Evolutionary conservation across 1,140 invertebrate species (phyloP).

Genomic region (Plutomurus gul): DNA sequence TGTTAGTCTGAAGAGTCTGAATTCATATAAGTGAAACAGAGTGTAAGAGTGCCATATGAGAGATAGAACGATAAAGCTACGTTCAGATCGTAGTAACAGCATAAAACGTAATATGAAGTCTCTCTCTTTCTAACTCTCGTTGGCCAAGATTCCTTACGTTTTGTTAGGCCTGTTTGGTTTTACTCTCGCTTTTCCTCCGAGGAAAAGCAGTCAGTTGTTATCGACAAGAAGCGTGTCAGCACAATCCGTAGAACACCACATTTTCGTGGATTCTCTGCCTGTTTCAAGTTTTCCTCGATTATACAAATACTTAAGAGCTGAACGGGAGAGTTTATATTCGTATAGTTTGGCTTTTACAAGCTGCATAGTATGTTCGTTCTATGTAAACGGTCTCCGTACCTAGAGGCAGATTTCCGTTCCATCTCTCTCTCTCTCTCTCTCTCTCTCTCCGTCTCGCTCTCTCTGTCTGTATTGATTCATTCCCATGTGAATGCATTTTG

Average conservation of each 20-base stretch:
- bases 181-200: not conserved
- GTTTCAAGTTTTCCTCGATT: not conserved
- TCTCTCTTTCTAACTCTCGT: too few relatives aligned
- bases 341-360: not conserved
- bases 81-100: too few relatives aligned
- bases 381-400: not conserved
- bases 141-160: not conserved
- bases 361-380: not conserved
- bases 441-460: too few relatives aligned
- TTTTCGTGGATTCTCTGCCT: not conserved
- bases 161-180: not conserved
- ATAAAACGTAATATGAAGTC: too few relatives aligned
- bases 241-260: constrained; percentile 1
- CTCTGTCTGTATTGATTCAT: not conserved
- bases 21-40: too few relatives aligned
- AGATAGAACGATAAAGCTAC: too few relatives aligned
- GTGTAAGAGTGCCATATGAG: too few relatives aligned
- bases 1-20: too few relatives aligned
- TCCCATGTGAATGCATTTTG: not conserved
- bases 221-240: not conserved
- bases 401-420: not conserved
- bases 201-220: constrained; percentile 1
- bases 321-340: not conserved
- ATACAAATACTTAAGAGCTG: not conserved
- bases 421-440: too few relatives aligned